Conservation (phyloP, 2,113 vertebrate genomes). For the Psettodes erumei region DNA sequence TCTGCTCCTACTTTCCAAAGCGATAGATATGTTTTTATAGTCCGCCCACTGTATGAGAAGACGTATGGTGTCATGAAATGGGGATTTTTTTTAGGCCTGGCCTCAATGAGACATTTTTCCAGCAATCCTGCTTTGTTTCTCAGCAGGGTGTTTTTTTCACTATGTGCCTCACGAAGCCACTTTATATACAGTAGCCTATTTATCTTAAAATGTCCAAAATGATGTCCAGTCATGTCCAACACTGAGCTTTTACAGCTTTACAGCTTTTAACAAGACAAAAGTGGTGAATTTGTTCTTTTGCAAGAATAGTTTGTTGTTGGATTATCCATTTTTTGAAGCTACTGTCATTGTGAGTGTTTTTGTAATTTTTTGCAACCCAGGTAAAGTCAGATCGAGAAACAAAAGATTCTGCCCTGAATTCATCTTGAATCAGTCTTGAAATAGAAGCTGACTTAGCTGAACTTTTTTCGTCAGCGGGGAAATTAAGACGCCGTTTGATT, state of each 20-base stretch:
- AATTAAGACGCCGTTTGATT: slow-evolving; percentile 30
- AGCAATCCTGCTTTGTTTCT: slow-evolving; percentile 13
- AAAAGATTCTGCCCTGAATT: slow-evolving; percentile 11
- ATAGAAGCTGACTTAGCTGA: slow-evolving; percentile 35
- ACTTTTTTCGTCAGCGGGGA: slow-evolving; percentile 29
- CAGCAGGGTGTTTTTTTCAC: not conserved
- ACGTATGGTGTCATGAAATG: slow-evolving; percentile 60
- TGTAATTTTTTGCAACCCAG: slow-evolving; percentile 3
- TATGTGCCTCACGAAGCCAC: slow-evolving; percentile 10
- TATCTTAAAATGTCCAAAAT: slow-evolving; percentile 9
- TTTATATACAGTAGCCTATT: slow-evolving; percentile 6
- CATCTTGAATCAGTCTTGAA: slow-evolving; percentile 14
- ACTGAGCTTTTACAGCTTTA: not conserved
- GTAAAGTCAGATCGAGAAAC: slow-evolving; percentile 5
- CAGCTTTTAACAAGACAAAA: not conserved
- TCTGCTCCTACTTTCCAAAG: slow-evolving; percentile 51
- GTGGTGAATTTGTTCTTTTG: not conserved
- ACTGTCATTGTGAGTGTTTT: not conserved
- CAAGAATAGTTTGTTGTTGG: not conserved
- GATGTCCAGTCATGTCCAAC: not conserved
- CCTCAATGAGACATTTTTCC: slow-evolving; percentile 37
- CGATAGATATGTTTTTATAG: slow-evolving; percentile 65
- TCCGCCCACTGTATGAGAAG: slow-evolving; percentile 36
- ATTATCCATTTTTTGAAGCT: not conserved
- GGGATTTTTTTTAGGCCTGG: slow-evolving; percentile 40